A percentile compares a stretch with the other conserved stretches of the same genome.
Evolutionary conservation across 2,113 vertebrate species (phyloP).

Genomic region (Irena cyanogastra): DNA sequence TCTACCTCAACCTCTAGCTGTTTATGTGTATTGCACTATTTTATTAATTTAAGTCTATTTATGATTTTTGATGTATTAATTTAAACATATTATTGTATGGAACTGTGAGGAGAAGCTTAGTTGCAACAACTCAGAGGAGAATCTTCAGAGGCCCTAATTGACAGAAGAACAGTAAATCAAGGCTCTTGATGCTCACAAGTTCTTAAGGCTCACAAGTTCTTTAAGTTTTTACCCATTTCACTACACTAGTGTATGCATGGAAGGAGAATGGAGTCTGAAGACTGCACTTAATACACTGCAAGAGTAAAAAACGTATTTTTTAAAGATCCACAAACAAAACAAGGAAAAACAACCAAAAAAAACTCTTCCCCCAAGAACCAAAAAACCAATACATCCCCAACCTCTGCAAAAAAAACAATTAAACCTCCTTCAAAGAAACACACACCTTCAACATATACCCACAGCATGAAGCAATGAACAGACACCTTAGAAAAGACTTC

Average conservation of each 20-base stretch:
- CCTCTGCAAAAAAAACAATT: fast-evolving
- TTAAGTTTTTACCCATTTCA: neutral
- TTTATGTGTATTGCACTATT: neutral
- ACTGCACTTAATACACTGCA: neutral
- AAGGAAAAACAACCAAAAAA: neutral
- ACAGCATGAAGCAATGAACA: neutral
- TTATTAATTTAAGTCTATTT: neutral
- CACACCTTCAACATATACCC: neutral
- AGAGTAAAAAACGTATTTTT: neutral
- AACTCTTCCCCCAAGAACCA: neutral
- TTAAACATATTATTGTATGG: neutral
- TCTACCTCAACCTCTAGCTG: neutral
- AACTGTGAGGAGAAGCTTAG: neutral
- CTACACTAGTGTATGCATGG: neutral
- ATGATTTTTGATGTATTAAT: neutral
- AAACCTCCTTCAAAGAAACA: neutral
- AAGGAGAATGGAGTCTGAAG: neutral
- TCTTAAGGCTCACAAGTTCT: too few species aligned
- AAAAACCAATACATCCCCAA: neutral
- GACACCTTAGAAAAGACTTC: neutral
- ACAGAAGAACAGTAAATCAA: neutral
- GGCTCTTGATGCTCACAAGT: too few species aligned
- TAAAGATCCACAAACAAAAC: neutral
- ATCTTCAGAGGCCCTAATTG: neutral
- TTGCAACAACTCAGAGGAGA: neutral